Evolutionary conservation across 2,113 vertebrate species (phyloP).

Genomic region (Seriola quinqueradiata): DNA sequence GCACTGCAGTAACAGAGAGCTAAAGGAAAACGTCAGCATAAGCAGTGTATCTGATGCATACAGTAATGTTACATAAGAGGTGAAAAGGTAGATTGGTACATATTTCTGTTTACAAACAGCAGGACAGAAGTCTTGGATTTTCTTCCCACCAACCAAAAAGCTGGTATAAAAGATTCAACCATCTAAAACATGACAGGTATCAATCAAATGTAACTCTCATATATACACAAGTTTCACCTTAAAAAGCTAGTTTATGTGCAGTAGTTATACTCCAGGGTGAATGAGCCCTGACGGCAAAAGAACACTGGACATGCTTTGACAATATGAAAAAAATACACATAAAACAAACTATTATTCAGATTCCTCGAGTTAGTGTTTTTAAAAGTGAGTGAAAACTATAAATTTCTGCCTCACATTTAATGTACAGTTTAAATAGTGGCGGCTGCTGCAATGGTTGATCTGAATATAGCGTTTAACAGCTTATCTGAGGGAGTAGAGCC

Average conservation of each 20-base stretch:
- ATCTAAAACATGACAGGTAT: slow-evolving; percentile 53
- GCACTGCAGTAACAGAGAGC: slow-evolving; percentile 20
- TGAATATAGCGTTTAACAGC: slow-evolving; percentile 6
- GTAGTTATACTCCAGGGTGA: slow-evolving; percentile 60
- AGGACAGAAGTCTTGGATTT: slow-evolving; percentile 18
- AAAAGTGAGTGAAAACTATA: slow-evolving; percentile 14
- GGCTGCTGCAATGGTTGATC: slow-evolving; percentile 36
- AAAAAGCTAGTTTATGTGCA: slow-evolving; percentile 66
- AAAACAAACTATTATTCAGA: slow-evolving; percentile 19
- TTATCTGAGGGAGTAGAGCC: slow-evolving; percentile 31
- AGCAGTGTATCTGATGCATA: slow-evolving; percentile 21
- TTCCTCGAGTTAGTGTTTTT: slow-evolving; percentile 43
- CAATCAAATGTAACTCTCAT: slow-evolving; percentile 3
- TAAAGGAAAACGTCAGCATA: slow-evolving; percentile 3
- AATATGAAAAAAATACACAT: slow-evolving; percentile 33
- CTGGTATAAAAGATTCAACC: slow-evolving; percentile 47
- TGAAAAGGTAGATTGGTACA: slow-evolving; percentile 16
- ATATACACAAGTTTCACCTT: slow-evolving; percentile 55
- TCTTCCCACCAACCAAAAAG: slow-evolving; percentile 31
- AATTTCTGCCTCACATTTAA: neutral
- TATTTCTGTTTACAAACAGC: slow-evolving; percentile 16
- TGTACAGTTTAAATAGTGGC: slow-evolving; percentile 28
- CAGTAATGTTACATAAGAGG: slow-evolving; percentile 36
- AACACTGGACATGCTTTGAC: slow-evolving; percentile 48
- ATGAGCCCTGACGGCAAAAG: slow-evolving; percentile 49